Evolutionary conservation across 2,888 invertebrate species (phyloP), one percentile per base, ranked within the genome.

Genomic region (Aporophyla lueneburgensis): DNA sequence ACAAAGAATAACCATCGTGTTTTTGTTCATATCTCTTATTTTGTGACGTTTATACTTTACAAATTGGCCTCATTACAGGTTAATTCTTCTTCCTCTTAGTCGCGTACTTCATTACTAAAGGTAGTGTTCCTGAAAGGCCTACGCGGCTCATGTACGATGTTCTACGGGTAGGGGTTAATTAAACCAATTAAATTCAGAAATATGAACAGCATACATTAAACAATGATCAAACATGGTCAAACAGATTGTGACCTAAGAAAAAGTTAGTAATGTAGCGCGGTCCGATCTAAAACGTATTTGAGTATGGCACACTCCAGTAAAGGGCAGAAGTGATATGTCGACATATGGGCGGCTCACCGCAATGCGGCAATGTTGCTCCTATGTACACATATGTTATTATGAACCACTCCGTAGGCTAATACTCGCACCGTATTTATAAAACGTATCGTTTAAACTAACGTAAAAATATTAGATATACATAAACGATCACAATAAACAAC

Each of bases 271-370:
- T 87, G 77, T 81, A 68, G 76, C 81, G 84, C 79, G 70, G 85
- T 89, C 78, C 85, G 87, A 90, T 90, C 82, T 89, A 87, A 91
- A 91, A 92, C 89, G 88, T 91, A 92, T 91, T 91, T 88, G 89
- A 91, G 90, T 90, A 89, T 87, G 80, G 88, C 79, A 84, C 82
- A 88, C 86, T 86, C 88, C 91, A 91, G 93, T 92, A 94, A 96
- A 95, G 95, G 95, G 95, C 95, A 95, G 92, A 91, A 94, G 93
- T 93, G 94, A 94, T 95, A 93, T 95, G 95, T 95, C 94, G 95
- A 94, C 95, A 95, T 92, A 93, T 92, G 94, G 91, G 92, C 93
- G 93, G 92, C 93, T 89, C 94, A 93, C 96, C 95, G 96, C 96
- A 96, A 93, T 96, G 96, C 96, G 96, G 95, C 95, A 95, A 92